These are phyloP conservation scores for Strix occidentalis DNA, from an alignment of 2,797 vertebrate genomes.

Conservation along the genomic window DNA sequence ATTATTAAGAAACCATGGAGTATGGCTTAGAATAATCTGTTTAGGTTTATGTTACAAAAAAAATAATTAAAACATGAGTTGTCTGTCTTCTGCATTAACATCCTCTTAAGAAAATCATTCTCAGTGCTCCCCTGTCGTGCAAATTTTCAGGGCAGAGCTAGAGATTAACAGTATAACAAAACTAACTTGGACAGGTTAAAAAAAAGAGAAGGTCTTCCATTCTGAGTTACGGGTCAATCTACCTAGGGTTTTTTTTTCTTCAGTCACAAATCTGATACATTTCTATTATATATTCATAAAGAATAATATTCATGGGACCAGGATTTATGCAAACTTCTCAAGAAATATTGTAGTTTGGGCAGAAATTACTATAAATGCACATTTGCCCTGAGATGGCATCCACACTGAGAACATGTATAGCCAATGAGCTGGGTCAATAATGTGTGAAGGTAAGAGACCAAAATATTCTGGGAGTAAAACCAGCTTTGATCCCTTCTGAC, in stretches of 20 bases:
- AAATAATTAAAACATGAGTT: not conserved
- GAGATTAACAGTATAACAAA: not conserved
- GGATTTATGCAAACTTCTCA: not conserved
- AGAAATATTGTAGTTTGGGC: not conserved
- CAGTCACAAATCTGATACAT: not conserved
- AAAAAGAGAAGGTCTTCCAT: not conserved
- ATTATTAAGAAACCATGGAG: not conserved
- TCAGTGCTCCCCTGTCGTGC: not conserved
- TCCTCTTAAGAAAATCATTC: not conserved
- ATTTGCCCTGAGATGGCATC: not conserved
- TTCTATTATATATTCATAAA: not conserved
- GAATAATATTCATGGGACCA: not conserved
- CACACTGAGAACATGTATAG: not conserved
- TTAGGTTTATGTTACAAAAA: not conserved
- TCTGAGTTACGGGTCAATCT: not conserved
- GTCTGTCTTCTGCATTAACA: not conserved
- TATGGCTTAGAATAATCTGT: not conserved
- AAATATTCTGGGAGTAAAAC: slow-evolving; percentile 46
- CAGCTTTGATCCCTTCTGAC: slow-evolving; percentile 36
- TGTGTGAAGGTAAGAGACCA: slow-evolving; percentile 12
- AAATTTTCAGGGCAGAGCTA: not conserved
- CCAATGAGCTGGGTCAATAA: slow-evolving; percentile 34
- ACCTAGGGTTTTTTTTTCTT: not conserved
- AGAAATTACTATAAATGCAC: not conserved
- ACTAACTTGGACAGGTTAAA: not conserved